phyloP scores from a whole-genome alignment of 2,113 vertebrate species.

The Rafetus swinhoei region DNA sequence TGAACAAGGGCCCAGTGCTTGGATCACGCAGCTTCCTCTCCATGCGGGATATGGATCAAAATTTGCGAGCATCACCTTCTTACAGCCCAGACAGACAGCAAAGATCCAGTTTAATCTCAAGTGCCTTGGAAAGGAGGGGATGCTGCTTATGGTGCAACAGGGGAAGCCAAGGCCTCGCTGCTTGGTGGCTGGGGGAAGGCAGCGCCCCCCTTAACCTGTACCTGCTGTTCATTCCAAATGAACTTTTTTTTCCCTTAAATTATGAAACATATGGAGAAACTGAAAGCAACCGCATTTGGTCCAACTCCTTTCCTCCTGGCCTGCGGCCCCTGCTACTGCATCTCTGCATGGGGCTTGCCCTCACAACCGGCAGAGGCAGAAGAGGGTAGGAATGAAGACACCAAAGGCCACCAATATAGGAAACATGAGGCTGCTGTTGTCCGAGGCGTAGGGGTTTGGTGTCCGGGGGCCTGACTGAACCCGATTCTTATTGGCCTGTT shows the following conservation, averaged over 20 bases:
- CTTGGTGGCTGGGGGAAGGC: constrained; percentile 53
- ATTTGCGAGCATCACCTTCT: constrained; percentile 40
- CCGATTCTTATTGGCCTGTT: constrained; percentile 87
- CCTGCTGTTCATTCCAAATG: constrained; percentile 69
- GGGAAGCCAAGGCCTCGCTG: constrained; percentile 57
- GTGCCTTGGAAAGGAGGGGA: constrained; percentile 56
- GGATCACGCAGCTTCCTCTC: constrained; percentile 58
- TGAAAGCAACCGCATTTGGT: constrained; percentile 66
- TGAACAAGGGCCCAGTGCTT: constrained; percentile 42
- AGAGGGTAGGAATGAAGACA: constrained; percentile 99
- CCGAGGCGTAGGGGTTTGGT: constrained; percentile 96
- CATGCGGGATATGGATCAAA: background rate
- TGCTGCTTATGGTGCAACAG: constrained; percentile 48
- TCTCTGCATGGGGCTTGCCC: constrained; percentile 63
- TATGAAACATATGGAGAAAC: constrained; percentile 79
- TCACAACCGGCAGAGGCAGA: constrained; percentile 98
- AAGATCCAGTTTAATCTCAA: constrained; percentile 58
- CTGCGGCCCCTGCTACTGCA: constrained; percentile 36
- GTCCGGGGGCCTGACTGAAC: constrained; percentile 97
- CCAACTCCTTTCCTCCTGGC: constrained; percentile 72
- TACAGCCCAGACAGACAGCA: constrained; percentile 23
- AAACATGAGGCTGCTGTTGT: constrained; percentile 99
- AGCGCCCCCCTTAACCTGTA: constrained; percentile 44
- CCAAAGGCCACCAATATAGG: constrained; percentile 98
- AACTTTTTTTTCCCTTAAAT: constrained; percentile 67